Evolutionary conservation across 2,113 vertebrate genomes (phyloP).

Genomic region (Tachycineta bicolor): DNA sequence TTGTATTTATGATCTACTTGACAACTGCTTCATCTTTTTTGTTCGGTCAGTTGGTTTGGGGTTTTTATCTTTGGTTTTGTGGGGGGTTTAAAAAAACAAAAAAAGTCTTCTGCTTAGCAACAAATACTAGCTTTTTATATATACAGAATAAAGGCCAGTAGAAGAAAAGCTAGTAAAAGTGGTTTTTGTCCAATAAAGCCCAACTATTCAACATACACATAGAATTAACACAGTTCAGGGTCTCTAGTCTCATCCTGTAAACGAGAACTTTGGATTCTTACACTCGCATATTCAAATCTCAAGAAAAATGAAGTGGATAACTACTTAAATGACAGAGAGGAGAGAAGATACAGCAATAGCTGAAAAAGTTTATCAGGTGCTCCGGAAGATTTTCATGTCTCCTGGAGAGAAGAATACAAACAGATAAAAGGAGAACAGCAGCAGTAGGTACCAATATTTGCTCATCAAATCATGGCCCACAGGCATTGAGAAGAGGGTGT

Average conservation of each 20-base stretch:
- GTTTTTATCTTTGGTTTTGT: neutral
- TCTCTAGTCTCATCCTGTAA: neutral
- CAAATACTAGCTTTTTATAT: conserved; percentile 20
- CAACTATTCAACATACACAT: neutral
- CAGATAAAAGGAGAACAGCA: neutral
- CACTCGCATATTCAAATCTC: neutral
- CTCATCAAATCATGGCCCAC: neutral
- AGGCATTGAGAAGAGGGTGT: neutral
- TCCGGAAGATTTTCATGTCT: neutral
- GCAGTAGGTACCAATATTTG: neutral
- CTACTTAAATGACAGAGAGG: neutral
- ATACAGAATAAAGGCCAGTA: neutral
- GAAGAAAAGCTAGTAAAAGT: neutral
- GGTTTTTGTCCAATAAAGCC: neutral
- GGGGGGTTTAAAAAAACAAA: neutral
- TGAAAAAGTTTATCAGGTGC: neutral
- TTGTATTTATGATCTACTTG: conserved; percentile 56
- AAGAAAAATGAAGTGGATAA: neutral
- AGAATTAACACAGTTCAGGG: neutral
- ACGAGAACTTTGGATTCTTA: neutral
- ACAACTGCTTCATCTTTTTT: conserved; percentile 46
- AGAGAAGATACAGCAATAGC: neutral
- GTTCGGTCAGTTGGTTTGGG: neutral
- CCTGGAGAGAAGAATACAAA: neutral
- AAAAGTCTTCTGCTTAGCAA: neutral